Evolutionary conservation across 1,140 invertebrate genomes (phyloP), one percentile per base, ranked within the genome.

Genomic region (Drosophila virilis): DNA sequence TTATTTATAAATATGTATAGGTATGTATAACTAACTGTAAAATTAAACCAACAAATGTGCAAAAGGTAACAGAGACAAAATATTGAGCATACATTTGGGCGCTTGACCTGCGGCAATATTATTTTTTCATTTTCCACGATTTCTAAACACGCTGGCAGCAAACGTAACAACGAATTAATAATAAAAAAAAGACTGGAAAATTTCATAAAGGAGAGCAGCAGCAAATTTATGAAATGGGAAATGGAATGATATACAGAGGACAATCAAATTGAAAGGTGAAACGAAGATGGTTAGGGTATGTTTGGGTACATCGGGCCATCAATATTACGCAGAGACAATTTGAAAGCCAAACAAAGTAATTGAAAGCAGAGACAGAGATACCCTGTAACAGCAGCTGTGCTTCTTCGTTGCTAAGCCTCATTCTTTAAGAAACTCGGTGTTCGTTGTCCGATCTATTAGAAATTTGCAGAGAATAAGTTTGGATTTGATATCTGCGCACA

Each of bases 111-210:
- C 35, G 84, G 84, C 84, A 89, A 89, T 80, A 80, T 89, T 89
- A 70, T 89, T 89, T 75, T 89, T 89, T 80, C 80, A 89, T 89
- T 89, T 89, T 77, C 80, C 77, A 78, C 84, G 84, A 89, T 89
- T 89, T 89, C 84, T 89, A 89, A 89, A 80, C 74, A 77, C 59
- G 74, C 46, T 62, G 45, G 45, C 22, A 22, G 22, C 22, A 22
- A 46, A 28, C 52, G 22, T 59, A 83, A 72, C 69, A 64, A 69
- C 58, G 61, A 69, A 48, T 10, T 8, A 28, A 55, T 28, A 66
- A 54, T 45, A 54, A 59, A 67, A 51, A 50, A 32, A 46, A 58
- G 67, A 66, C 32, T 43, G 13, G n/a, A 52, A 52, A 15, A 46
- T n/a, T 66, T 17, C 17, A 48, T 50, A 40, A 40, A 42, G 22